Evolutionary conservation across 2,113 vertebrate species (phyloP), one percentile per base, ranked within the genome.

Genomic region (Tor tambroides): DNA sequence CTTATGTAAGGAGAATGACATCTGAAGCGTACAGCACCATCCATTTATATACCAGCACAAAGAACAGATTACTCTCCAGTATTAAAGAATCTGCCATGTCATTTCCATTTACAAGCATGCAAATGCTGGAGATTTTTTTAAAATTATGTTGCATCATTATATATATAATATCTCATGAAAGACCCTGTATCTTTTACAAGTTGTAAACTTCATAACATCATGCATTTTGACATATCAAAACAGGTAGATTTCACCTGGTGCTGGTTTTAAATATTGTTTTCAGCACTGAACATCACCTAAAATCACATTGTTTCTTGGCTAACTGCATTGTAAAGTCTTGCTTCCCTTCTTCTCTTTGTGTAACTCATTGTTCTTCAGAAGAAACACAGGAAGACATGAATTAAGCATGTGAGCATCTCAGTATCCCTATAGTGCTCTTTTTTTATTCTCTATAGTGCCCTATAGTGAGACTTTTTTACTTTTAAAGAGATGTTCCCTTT

Each of bases 1-100:
- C 75, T 78, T 78, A 51, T 51, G 75, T 78, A 28, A 49, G 26
- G n/a, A 78, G 15, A 77, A 77, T 51, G 74, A 76, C 41, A 76
- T 46, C n/a, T 76, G 74, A 76, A 28, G 41, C 6, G n/a, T 49
- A 32, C 74, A 49, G 15, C 4, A 54, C 43, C 41, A 78, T 78
- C 15, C 41, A 78, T 5, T 49, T 32, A 78, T 28, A 54, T 46
- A 51, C 46, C 75, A 54, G 46, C n/a, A 17, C 41, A 51, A 77
- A 19, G 12, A 30, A 41, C 19, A 14, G 11, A 43, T 75, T 69
- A 71, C 30, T 17, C 19, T 72, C 32, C 10, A 72, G 35, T 38
- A 38, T 69, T 69, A 32, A 69, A 69, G 28, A 32, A 32, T 17
- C 65, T 67, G 65, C 28, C 65, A 32, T 69, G 69, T 72, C 32